Evolutionary conservation across 2,113 vertebrate species (phyloP), one percentile per base, ranked within the genome.

Genomic region (Choloepus hoffmanni): DNA sequence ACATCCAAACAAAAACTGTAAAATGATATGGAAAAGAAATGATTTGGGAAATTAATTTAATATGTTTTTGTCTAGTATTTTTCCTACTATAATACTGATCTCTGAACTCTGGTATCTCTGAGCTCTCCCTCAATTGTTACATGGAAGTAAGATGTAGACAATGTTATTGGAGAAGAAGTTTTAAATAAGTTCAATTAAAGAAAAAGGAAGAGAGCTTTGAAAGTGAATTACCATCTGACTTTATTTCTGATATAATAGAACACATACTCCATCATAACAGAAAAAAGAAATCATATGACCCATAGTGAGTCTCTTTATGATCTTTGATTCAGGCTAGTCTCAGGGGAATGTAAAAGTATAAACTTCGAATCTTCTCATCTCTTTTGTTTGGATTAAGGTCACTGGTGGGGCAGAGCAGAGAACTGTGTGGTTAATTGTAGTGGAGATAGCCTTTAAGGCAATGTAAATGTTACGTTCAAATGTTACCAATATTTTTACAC

Each of bases 251-350:
- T 53, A 94, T 82, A 77, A 90, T 40, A 76, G 48, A 58, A 83
- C 15, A 82, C 50, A 60, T n/a, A 79, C 76, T 95, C 85, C 89
- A 72, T 82, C n/a, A 90, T 95, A 92, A 96, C 96, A 96, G 76
- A 78, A 94, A 72, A 73, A 96, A 94, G 93, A 98, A 98, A 94
- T 94, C 92, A 96, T 96, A 74, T 94, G 92, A 72, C 90, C 72
- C 24, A 53, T 8, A 88, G 68, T 93, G 63, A 97, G 82, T 82
- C 63, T 93, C 55, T 58, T 90, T 40, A 77, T 97, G 91, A 91
- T 96, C 92, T 97, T 96, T 92, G 79, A 68, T 77, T 87, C 88
- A 91, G 53, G 72, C 70, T 62, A 95, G 65, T 70, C 48, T 78
- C 50, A 60, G 18, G 83, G 67, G 84, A 85, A 76, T 67, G 63